Evolutionary conservation across 2,797 vertebrate species (phyloP).

Genomic region (Brachyalestes nurse): DNA sequence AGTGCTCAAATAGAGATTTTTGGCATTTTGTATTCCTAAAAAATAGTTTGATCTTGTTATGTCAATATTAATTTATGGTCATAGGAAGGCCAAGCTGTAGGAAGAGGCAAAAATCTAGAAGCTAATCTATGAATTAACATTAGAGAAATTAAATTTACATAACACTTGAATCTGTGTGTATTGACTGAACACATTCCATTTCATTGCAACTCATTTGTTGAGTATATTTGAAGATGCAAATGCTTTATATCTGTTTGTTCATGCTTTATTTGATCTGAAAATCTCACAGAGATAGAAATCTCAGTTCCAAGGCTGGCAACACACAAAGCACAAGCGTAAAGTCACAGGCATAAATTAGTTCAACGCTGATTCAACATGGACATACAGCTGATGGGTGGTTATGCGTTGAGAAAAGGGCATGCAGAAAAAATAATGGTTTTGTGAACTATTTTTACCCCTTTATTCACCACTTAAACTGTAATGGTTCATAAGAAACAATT

Average conservation of each 20-base stretch:
- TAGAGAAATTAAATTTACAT: not conserved
- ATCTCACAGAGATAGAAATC: slow-evolving; percentile 1
- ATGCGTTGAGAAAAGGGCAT: not conserved
- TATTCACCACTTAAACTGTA: not conserved
- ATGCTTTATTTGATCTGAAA: not conserved
- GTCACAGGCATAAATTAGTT: not conserved
- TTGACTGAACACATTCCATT: too few relatives aligned
- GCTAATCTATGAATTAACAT: not conserved
- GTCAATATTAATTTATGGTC: not conserved
- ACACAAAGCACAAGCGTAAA: not conserved
- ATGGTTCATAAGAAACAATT: not conserved
- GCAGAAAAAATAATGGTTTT: not conserved
- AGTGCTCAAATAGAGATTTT: too few relatives aligned
- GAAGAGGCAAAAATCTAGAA: not conserved
- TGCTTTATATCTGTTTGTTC: not conserved
- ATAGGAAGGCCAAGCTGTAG: not conserved
- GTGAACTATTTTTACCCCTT: not conserved
- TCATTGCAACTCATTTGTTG: not conserved
- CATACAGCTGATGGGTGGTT: not conserved
- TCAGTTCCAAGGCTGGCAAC: not conserved
- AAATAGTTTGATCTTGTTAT: not conserved
- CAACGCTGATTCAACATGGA: not conserved
- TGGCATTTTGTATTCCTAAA: not conserved
- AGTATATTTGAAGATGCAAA: not conserved
- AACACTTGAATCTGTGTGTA: not conserved